These are phyloP conservation scores for Agrotis segetum DNA, from an alignment of 2,888 invertebrate species.

Conservation along the genomic window DNA sequence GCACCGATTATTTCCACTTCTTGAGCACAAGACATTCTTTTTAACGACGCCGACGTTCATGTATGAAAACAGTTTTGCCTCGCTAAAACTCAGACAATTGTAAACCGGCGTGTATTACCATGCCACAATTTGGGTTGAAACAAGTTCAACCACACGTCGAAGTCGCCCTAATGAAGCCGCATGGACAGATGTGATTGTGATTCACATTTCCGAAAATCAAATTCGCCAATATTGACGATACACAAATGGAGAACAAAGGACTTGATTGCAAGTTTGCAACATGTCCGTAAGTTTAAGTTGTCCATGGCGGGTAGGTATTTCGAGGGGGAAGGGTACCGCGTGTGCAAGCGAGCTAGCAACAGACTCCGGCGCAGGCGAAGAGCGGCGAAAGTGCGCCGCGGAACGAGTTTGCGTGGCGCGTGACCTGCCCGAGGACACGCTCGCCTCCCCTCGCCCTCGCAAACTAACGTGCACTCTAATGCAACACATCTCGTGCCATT, in stretches of 20 bases:
- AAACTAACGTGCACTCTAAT: slow-evolving; percentile 75
- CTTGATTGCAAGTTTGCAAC: slow-evolving; percentile 58
- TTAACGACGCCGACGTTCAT: slow-evolving; percentile 59
- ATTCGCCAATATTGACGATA: slow-evolving; percentile 31
- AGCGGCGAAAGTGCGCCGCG: slow-evolving; percentile 88
- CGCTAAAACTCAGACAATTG: slow-evolving; percentile 21
- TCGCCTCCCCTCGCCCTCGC: slow-evolving; percentile 73
- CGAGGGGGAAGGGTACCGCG: slow-evolving; percentile 69
- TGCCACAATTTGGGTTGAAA: neutral
- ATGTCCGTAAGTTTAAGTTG: slow-evolving; percentile 65
- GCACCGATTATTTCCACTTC: slow-evolving; percentile 77
- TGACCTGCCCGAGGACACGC: slow-evolving; percentile 89
- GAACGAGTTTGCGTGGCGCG: slow-evolving; percentile 88
- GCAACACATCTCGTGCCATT: slow-evolving; percentile 62
- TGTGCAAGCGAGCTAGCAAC: slow-evolving; percentile 81
- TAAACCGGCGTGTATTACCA: slow-evolving; percentile 6
- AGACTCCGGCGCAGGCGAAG: slow-evolving; percentile 81
- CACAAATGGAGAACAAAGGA: slow-evolving; percentile 59
- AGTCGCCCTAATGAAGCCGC: neutral
- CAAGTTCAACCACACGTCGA: neutral
- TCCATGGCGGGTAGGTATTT: slow-evolving; percentile 65
- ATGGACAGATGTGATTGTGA: neutral
- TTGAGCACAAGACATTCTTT: slow-evolving; percentile 69
- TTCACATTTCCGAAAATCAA: slow-evolving; percentile 13
- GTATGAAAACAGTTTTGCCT: slow-evolving; percentile 47